Base-by-base conservation (phyloP, 2,888 invertebrate genomes). In the Drosophila bunnanda region DNA sequence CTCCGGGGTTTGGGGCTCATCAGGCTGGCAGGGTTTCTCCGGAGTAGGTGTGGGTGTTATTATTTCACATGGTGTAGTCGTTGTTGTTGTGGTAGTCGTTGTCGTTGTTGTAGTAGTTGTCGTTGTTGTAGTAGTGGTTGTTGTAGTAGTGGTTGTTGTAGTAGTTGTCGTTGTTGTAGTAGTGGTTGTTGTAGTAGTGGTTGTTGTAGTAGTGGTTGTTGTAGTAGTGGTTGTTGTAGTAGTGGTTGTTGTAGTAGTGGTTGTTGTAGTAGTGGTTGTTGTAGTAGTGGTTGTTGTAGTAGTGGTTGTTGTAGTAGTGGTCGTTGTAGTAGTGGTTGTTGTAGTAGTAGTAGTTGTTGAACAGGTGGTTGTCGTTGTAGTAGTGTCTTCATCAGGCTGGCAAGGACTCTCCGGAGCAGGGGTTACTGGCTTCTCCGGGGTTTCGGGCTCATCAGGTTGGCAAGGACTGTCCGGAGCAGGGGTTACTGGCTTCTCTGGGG, bases 141-240 rank as follows among this genome's bases (percentile, higher is more conserved):
- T 54, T 0, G 54, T 54, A 1, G 38, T 28, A 0, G 54, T 38
- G 1, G 54, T 54, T 0, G 54, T 54, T 1, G 54, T 54, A 0
- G 54, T 28, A 3, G 54, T 54, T 2, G 70, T 46, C 3, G 44
- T 36, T n/a, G 46, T 28, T 12, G 57, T 48, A n/a, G 41, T 43
- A 4, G 28, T 28, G 8, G 30, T 30, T 7, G 30, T 32, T 32
- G 32, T 32, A 0, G 32, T 32, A 2, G 32, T 32, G 3, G 32
- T 32, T 1, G 54, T 54, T 1, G 54, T 54, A 0, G 39, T 28
- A 0, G 54, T 39, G 1, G 54, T 54, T 0, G 54, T 54, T 0
- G 54, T 39, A 0, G 39, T 20, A 4, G 54, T 54, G 1, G 70
- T 46, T 25, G 30, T 30, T 30, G 30, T 30, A 8, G 30, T 30